These are phyloP conservation scores for Hyposmocoma kahamanoa DNA, from an alignment of 1,140 invertebrate genomes.

Conservation along the genomic window DNA sequence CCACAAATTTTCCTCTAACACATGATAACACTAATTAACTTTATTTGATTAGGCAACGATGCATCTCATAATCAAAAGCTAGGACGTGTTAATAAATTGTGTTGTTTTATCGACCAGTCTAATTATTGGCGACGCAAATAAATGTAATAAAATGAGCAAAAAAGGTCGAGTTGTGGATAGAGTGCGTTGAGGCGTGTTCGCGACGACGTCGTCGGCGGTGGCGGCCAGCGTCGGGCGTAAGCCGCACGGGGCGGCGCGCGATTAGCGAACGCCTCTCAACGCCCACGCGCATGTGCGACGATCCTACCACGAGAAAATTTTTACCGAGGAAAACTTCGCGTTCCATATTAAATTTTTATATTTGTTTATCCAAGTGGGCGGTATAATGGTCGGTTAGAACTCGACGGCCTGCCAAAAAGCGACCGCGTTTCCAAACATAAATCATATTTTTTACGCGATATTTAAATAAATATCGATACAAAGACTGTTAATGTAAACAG, in stretches of 20 bases:
- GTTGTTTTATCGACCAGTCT: background rate
- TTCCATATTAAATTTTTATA: slow-evolving; percentile 44
- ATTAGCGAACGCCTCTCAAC: slow-evolving; percentile 59
- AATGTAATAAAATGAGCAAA: background rate
- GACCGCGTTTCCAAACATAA: slow-evolving; percentile 11
- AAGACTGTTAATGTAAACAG: background rate
- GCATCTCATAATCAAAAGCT: background rate
- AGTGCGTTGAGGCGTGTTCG: background rate
- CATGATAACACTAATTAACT: too few species aligned
- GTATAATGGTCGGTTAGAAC: slow-evolving; percentile 18
- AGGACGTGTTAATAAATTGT: background rate
- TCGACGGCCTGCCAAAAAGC: slow-evolving; percentile 32
- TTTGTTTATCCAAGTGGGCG: slow-evolving; percentile 49
- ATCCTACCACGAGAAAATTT: slow-evolving; percentile 58
- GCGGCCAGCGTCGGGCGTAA: slow-evolving; percentile 35
- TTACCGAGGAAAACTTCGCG: slow-evolving; percentile 42
- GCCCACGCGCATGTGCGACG: slow-evolving; percentile 52
- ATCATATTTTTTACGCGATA: slow-evolving; percentile 1
- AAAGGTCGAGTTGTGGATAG: background rate
- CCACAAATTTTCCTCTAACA: too few species aligned
- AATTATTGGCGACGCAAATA: slow-evolving; percentile 1
- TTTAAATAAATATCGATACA: background rate
- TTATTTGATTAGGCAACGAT: too few species aligned
- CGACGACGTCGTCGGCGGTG: background rate
- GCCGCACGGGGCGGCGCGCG: slow-evolving; percentile 38